Conservation (phyloP, 1,140 invertebrate genomes). For the Nephotettix cincticeps region DNA sequence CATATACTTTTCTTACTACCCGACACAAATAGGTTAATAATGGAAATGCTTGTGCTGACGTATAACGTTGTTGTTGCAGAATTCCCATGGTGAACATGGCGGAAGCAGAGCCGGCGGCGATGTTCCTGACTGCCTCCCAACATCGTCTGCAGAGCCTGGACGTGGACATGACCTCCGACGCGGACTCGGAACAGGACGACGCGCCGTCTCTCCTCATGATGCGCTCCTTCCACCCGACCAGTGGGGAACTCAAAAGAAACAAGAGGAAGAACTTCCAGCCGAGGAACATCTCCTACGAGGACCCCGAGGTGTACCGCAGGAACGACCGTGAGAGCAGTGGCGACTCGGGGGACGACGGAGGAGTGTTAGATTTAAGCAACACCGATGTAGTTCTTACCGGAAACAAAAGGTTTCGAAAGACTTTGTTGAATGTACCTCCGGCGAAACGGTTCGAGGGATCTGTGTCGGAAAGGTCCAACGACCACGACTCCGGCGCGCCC, state of each 20-base stretch:
- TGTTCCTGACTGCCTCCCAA: conserved; percentile 36
- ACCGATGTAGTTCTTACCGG: conserved; percentile 21
- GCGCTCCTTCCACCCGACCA: conserved; percentile 11
- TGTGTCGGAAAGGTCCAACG: conserved; percentile 12
- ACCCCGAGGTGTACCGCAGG: conserved; percentile 28
- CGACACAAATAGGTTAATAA: too few relatives aligned
- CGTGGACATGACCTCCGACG: conserved; percentile 37
- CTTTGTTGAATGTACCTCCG: conserved; percentile 17
- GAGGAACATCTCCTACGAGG: conserved; percentile 47
- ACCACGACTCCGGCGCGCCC: conserved; percentile 24
- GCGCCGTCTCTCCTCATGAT: conserved; percentile 26
- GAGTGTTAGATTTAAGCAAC: conserved; percentile 28
- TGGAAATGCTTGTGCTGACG: too few relatives aligned
- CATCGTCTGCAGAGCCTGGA: conserved; percentile 29
- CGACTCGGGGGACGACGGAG: conserved; percentile 19
- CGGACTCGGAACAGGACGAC: conserved; percentile 37
- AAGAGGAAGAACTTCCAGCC: conserved; percentile 55
- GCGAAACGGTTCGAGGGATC: conserved; percentile 26
- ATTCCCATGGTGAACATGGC: conserved; percentile 42
- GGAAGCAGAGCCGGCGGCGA: conserved; percentile 39
- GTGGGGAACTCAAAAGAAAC: conserved; percentile 43
- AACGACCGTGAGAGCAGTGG: conserved; percentile 7
- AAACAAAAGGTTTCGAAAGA: conserved; percentile 26
- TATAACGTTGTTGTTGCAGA: conserved; percentile 34
- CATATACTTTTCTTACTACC: too few relatives aligned